These are phyloP conservation scores for Lethocerus indicus DNA, from an alignment of 1,140 invertebrate species.

Conservation along the genomic window DNA sequence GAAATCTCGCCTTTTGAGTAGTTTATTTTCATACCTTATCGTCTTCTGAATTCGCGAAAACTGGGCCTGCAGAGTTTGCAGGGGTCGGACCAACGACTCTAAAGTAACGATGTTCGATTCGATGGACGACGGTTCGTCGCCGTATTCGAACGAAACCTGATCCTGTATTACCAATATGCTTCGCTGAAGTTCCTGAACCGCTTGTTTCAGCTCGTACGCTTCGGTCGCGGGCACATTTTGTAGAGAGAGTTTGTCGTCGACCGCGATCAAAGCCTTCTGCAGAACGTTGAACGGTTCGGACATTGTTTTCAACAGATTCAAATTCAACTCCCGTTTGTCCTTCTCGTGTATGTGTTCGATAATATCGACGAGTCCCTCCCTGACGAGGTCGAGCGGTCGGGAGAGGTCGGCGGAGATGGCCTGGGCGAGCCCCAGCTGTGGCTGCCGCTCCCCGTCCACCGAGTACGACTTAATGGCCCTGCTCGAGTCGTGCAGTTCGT, in stretches of 20 bases:
- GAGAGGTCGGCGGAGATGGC: conserved; percentile 7
- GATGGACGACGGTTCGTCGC: conserved; percentile 17
- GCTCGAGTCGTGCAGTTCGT: conserved; percentile 13
- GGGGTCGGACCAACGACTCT: conserved; percentile 17
- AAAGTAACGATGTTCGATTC: conserved; percentile 18
- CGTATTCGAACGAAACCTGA: conserved; percentile 19
- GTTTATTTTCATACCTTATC: too few relatives aligned
- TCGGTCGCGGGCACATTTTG: conserved; percentile 5
- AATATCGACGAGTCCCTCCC: conserved; percentile 15
- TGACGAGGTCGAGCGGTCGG: conserved; percentile 15
- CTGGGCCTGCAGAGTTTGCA: conserved; percentile 15
- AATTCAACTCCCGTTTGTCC: conserved; percentile 14
- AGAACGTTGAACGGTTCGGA: conserved; percentile 18
- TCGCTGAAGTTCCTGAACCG: conserved; percentile 19
- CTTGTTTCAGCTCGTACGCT: conserved; percentile 14
- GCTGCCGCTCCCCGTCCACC: neutral
- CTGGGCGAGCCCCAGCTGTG: conserved; percentile 3
- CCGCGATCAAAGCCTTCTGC: conserved; percentile 19
- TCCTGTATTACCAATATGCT: conserved; percentile 19
- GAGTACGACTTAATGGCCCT: conserved; percentile 3
- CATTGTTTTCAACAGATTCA: conserved; percentile 16
- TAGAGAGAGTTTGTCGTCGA: conserved; percentile 5
- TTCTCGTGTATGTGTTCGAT: conserved; percentile 15
- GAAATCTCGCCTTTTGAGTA: neutral
- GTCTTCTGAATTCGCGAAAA: conserved; percentile 9